These are phyloP conservation scores for Apolygus lucorum DNA, from an alignment of 1,140 invertebrate species.

Conservation along the genomic window DNA sequence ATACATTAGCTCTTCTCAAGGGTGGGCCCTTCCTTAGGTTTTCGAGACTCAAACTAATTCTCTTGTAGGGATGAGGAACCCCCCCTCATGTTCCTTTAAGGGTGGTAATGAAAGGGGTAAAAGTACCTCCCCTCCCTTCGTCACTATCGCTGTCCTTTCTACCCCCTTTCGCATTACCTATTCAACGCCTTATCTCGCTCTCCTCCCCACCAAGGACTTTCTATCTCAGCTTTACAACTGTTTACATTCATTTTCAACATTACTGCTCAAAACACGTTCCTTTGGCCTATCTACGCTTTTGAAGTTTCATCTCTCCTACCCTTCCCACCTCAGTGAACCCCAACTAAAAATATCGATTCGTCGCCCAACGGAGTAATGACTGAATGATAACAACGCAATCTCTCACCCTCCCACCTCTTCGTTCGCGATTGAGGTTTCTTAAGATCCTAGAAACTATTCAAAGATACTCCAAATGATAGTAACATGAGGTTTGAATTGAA, in stretches of 20 bases:
- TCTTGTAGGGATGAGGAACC: not conserved
- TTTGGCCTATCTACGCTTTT: no score
- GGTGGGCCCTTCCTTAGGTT: slow-evolving; percentile 12
- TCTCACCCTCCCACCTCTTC: no score
- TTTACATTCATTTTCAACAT: not conserved
- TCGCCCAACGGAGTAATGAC: no score
- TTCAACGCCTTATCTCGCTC: slow-evolving; percentile 21
- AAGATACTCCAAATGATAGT: no score
- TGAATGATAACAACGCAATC: no score
- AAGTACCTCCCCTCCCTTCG: slow-evolving; percentile 4
- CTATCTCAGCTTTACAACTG: slow-evolving; percentile 5
- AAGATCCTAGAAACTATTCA: no score
- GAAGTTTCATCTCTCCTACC: no score
- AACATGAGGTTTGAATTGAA: no score
- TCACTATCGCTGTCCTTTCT: not conserved
- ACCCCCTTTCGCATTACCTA: slow-evolving; percentile 15
- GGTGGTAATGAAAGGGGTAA: not conserved
- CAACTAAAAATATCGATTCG: no score
- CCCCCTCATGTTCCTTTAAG: no score
- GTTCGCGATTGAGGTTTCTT: no score
- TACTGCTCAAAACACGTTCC: slow-evolving; percentile 2
- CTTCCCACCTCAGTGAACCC: no score
- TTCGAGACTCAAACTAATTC: slow-evolving; percentile 9
- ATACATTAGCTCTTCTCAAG: not conserved
- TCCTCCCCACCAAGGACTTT: not conserved